These are phyloP conservation scores for Salticus scenicus DNA, from an alignment of 2,888 invertebrate genomes.

Conservation along the genomic window DNA sequence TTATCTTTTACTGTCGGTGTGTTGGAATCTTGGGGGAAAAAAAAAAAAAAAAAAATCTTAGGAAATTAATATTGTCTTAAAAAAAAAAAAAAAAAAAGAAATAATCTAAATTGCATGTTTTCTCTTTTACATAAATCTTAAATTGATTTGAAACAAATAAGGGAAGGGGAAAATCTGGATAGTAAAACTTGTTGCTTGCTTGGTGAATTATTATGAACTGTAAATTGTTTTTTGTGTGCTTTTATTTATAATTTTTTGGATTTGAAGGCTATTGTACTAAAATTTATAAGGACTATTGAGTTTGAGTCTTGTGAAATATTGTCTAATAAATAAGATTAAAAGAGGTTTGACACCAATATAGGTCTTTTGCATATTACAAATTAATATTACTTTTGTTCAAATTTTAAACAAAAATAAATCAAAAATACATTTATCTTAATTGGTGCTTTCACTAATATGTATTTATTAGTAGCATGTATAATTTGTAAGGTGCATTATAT, in stretches of 20 bases:
- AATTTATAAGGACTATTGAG: background rate
- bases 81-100: too few relatives aligned
- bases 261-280: background rate
- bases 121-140: too few relatives aligned
- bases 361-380: conserved; percentile 43
- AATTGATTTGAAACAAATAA: too few relatives aligned
- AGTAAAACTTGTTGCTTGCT: conserved; percentile 17
- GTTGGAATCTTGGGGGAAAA: too few relatives aligned
- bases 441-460: background rate
- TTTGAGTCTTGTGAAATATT: background rate
- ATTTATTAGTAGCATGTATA: background rate
- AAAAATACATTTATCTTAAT: background rate
- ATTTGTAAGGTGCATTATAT: background rate
- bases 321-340: too few relatives aligned
- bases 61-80: too few relatives aligned
- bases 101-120: too few relatives aligned
- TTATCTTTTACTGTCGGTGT: too few relatives aligned
- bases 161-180: background rate
- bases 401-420: background rate
- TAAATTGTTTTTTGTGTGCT: background rate
- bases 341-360: conserved; percentile 54
- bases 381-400: background rate
- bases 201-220: background rate
- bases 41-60: too few relatives aligned
- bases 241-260: background rate